Base-by-base conservation (phyloP, 2,797 vertebrate species). In the Muraenolepis orangiensis region DNA sequence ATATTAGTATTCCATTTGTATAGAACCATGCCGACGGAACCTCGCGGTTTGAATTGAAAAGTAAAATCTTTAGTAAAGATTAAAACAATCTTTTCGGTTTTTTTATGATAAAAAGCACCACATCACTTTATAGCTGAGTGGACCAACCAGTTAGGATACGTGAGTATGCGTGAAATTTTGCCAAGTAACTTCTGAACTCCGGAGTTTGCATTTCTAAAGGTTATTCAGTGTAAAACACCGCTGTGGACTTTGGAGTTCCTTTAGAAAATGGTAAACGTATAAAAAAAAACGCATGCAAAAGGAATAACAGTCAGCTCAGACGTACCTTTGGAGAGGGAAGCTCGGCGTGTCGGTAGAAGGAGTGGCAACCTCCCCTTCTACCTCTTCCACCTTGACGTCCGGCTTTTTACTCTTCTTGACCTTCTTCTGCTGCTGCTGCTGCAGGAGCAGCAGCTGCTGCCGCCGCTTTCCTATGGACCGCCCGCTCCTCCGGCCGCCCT, bases 311-410 rank as follows among this genome's bases (percentile, higher is more conserved):
- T 51, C 51, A 23, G 51, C 16, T 10, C 51, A 23, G 8, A 6
- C 91, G 87, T 94, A 99, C 98, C 98, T 98, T 89, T 98, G 95
- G 64, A 94, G 91, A 74, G 98, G 95, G 74, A 99, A 96, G 73
- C 92, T 94, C 70, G 96, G 96, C 72, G 96, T 94, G 66, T 92
- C 89, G 80, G n/a, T n/a, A n/a, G 93, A 92, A 0, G 93, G 88
- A 0, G 93, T 92, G 78, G 93, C 85, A 72, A 85, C 91, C 73
- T 90, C 87, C 66, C 61, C 83, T 74, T 89, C 89, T 8, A 28
- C 64, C 29, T 66, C 64, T 26, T 66, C 64, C 14, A 66, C n/a
- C n/a, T 57, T 57, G 20, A 57, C 51, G 7, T 23, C 51, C 5
- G 88, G 82, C 78, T 91, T 90, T 2, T 89, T 84, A 84, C 94